These are phyloP conservation scores for Polymixis lichenea DNA, from an alignment of 2,888 invertebrate species.

Conservation along the genomic window DNA sequence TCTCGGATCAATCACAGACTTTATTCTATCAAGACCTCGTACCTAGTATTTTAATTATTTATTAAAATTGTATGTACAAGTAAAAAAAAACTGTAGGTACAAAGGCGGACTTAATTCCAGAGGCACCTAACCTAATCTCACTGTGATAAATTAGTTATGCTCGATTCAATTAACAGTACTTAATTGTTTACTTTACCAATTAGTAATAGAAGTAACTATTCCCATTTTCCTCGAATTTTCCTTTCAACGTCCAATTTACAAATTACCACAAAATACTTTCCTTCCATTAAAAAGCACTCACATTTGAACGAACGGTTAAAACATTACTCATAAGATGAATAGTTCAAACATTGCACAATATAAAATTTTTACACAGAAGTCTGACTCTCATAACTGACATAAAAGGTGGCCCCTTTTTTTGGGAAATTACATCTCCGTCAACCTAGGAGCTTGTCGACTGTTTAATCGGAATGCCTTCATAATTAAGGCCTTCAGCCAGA, in stretches of 20 bases:
- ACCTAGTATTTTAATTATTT: too few relatives aligned
- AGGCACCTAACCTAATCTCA: not conserved
- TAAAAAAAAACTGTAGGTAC: too few relatives aligned
- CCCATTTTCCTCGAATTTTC: conserved; percentile 15
- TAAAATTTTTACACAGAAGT: conserved; percentile 19
- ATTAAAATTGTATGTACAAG: too few relatives aligned
- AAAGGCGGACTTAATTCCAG: too few relatives aligned
- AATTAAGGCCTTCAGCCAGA: too few relatives aligned
- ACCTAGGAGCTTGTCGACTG: too few relatives aligned
- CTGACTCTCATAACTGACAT: too few relatives aligned
- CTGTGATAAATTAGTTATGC: not conserved
- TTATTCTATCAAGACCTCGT: not conserved
- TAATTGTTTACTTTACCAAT: not conserved
- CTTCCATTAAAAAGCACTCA: conserved; percentile 45
- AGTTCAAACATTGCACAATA: conserved; percentile 2
- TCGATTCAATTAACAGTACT: not conserved
- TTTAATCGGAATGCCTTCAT: too few relatives aligned
- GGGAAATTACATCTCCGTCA: too few relatives aligned
- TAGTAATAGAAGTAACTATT: not conserved
- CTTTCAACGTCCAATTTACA: not conserved
- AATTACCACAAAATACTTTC: conserved; percentile 27
- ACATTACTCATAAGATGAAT: conserved; percentile 52
- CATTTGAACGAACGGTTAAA: conserved; percentile 11
- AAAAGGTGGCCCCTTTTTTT: too few relatives aligned
- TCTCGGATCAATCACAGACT: not conserved